Evolutionary conservation across 2,797 vertebrate genomes (phyloP), one percentile per base, ranked within the genome.

Genomic region (Alcedo quadribrachys): DNA sequence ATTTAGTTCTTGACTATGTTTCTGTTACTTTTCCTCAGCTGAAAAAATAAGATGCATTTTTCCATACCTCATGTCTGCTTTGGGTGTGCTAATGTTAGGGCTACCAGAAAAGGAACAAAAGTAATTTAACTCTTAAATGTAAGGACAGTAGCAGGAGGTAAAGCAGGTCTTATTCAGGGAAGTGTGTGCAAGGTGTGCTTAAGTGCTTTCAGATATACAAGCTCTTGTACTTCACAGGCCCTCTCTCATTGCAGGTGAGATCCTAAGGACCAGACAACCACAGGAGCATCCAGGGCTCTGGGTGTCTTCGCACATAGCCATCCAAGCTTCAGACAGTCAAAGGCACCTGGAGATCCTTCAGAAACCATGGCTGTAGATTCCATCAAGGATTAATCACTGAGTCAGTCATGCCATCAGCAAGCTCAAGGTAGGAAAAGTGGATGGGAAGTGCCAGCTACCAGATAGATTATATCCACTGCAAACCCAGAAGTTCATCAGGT

Each of bases 351-450:
- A 48, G 40, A 4, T 57, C 35, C 46, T 70, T 62, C 5, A 5
- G 21, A 74, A 71, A 40, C 10, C 8, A 1, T 6, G 25, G 22
- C 11, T 61, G 32, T 27, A 10, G 55, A 37, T 11, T 28, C 33
- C 14, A 6, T 25, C 4, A 3, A 15, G 33, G 10, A 13, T 9
- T 6, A 62, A 5, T 5, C n/a, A 6, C 2, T 8, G 51, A 50
- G 43, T 20, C 55, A 51, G 60, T 17, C 12, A 9, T 3, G 4
- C 4, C 5, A 30, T 9, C 66, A 71, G 51, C 50, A 75, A 14
- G 71, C 3, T 50, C n/a, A 61, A 12, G 73, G 54, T 0, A 45
- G 58, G 62, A 22, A n/a, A 83, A n/a, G 22, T 6, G 20, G 53
- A 5, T 37, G 66, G 22, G 28, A 57, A 46, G 8, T 20, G 5